A percentile compares a stretch with the other conserved stretches of the same genome.
These are phyloP conservation scores for Drosophila recens DNA, from an alignment of 2,888 invertebrate species.

Conservation along the genomic window DNA sequence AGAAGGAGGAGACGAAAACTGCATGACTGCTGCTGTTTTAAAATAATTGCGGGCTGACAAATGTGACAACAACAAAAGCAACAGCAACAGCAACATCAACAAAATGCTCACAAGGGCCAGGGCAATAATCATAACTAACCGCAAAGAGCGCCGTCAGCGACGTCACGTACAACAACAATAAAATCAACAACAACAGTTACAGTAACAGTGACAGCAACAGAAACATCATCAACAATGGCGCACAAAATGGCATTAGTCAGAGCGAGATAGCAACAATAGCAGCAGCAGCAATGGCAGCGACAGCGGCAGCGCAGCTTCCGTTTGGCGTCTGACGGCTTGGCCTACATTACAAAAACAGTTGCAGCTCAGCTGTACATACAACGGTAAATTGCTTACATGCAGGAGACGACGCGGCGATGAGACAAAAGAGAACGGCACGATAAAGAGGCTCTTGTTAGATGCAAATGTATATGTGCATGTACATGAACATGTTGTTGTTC, in stretches of 20 bases:
- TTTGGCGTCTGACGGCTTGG: constrained; percentile 65
- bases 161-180: constrained; percentile 38
- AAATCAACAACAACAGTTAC: constrained; percentile 13
- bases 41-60: constrained; percentile 70
- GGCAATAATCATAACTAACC: constrained; percentile 76
- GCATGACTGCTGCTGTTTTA: constrained; percentile 54
- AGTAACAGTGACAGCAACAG: constrained; percentile 22
- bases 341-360: constrained; percentile 77
- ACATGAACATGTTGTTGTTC: constrained; percentile 4
- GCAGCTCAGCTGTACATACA: constrained; percentile 53
- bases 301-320: constrained; percentile 49
- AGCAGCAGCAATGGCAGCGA: constrained; percentile 6
- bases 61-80: constrained; percentile 57
- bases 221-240: constrained; percentile 37
- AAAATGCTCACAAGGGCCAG: constrained; percentile 58
- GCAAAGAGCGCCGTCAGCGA: constrained; percentile 58
- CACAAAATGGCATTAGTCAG: constrained; percentile 36
- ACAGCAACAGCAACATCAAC: constrained; percentile 43
- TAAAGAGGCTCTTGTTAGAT: constrained; percentile 55
- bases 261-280: constrained; percentile 45
- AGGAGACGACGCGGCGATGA: constrained; percentile 17
- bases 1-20: constrained; percentile 10
- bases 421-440: constrained; percentile 35
- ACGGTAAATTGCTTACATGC: constrained; percentile 26
- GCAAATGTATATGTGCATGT: constrained; percentile 37